phyloP scores from a whole-genome alignment of 2,797 vertebrate species.

The Scomberomorus guttatus region DNA sequence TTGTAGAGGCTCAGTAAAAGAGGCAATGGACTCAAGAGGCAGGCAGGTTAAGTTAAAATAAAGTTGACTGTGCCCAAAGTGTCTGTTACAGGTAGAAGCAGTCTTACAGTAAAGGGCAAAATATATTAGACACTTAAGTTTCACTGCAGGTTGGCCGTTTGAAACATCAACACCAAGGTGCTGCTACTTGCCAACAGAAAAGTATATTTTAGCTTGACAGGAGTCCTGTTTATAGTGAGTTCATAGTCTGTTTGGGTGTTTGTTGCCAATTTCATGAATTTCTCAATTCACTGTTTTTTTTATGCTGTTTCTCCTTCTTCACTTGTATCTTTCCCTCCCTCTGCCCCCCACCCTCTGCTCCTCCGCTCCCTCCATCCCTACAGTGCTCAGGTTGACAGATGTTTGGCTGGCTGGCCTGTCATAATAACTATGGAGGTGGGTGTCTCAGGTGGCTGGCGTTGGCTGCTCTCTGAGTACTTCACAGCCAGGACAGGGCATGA shows the following conservation, averaged over 20 bases:
- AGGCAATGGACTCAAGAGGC: no score
- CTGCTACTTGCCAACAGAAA: neutral
- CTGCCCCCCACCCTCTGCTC: neutral
- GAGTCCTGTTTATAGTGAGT: conserved; percentile 3
- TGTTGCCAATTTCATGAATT: conserved; percentile 28
- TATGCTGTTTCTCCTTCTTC: conserved; percentile 19
- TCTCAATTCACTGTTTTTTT: neutral
- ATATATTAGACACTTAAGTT: neutral
- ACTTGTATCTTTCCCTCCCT: conserved; percentile 14
- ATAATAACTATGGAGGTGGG: conserved; percentile 64
- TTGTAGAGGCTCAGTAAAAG: no score
- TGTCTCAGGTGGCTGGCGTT: conserved; percentile 66
- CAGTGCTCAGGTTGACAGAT: conserved; percentile 73
- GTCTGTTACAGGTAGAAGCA: no score
- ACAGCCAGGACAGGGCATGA: conserved; percentile 65
- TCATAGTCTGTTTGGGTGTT: conserved; percentile 24
- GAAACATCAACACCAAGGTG: conserved; percentile 21
- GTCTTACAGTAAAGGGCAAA: no score
- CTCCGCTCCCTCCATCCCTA: conserved; percentile 41
- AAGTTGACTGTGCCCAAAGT: no score
- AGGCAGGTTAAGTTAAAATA: no score
- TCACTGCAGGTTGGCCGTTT: neutral
- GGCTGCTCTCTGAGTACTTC: conserved; percentile 68
- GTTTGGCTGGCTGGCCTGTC: conserved; percentile 73
- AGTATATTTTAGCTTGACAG: neutral